phyloP scores from a whole-genome alignment of 2,888 invertebrate genomes.

The Argynnis bischoffii region DNA sequence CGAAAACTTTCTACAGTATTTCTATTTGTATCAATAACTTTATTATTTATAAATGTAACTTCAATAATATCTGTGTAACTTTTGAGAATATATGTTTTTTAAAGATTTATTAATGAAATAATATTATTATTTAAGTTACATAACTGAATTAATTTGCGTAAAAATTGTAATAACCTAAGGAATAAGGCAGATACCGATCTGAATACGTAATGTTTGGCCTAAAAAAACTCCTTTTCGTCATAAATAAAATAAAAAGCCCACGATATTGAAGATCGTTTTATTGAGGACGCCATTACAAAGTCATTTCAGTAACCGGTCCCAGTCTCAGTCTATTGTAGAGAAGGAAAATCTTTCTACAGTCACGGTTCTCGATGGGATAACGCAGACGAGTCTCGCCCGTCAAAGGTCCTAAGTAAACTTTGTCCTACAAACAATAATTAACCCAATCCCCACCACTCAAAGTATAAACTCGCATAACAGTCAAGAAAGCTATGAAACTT shows the following conservation, averaged over 20 bases:
- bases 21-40: not conserved
- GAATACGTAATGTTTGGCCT: constrained; percentile 30
- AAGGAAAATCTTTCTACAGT: constrained; percentile 82
- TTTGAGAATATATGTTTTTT: not conserved
- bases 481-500: constrained; percentile 82
- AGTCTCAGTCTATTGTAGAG: constrained; percentile 80
- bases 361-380: constrained; percentile 83
- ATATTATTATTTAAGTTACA: not conserved
- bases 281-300: constrained; percentile 78
- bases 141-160: not conserved
- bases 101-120: not conserved
- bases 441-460: constrained; percentile 64
- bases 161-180: constrained; percentile 11
- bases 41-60: not conserved
- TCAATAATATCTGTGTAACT: not conserved
- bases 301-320: constrained; percentile 74
- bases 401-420: constrained; percentile 58
- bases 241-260: constrained; percentile 69
- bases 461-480: constrained; percentile 67
- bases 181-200: not conserved
- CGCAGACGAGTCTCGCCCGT: constrained; percentile 59
- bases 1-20: not conserved
- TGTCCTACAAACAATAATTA: constrained; percentile 63
- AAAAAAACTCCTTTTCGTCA: constrained; percentile 45
- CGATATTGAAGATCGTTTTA: constrained; percentile 71